These are phyloP conservation scores for Caenorhabditis tropicalis DNA, from an alignment of 1,140 invertebrate species.

Conservation along the genomic window DNA sequence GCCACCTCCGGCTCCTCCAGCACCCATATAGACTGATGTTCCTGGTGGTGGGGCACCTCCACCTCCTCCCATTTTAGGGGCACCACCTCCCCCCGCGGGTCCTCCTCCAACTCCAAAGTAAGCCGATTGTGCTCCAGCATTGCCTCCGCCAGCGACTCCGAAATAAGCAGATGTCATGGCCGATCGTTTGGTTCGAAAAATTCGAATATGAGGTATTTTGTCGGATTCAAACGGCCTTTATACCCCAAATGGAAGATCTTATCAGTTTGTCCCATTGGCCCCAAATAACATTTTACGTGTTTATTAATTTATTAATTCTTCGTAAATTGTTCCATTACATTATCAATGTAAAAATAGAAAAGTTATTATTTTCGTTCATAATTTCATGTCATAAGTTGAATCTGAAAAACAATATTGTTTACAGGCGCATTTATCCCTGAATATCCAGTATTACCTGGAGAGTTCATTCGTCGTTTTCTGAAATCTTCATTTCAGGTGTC, in stretches of 20 bases:
- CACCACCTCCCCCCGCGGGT: not conserved
- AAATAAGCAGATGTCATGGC: constrained; percentile 33
- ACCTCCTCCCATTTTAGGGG: not conserved
- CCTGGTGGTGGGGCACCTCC: not conserved
- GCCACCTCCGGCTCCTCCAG: constrained; percentile 9
- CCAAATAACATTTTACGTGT: too few species aligned
- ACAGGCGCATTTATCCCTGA: too few species aligned
- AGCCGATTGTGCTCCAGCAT: constrained; percentile 12
- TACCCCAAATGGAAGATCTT: not conserved
- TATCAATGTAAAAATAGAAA: too few species aligned
- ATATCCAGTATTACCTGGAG: too few species aligned
- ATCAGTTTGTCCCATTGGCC: not conserved
- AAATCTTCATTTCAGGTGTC: too few species aligned
- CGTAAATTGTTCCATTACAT: too few species aligned
- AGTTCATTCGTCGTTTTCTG: too few species aligned
- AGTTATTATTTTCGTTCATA: too few species aligned
- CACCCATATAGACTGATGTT: not conserved
- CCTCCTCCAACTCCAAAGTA: constrained; percentile 20
- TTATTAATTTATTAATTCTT: too few species aligned
- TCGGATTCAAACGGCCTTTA: not conserved
- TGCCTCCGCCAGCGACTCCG: constrained; percentile 9
- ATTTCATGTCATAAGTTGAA: too few species aligned
- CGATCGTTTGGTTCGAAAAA: not conserved
- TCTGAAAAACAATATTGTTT: too few species aligned
- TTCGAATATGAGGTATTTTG: not conserved